Percentiles rank a stretch among this genome's conserved stretches.
These are phyloP conservation scores for Gopherus evgoodei DNA, from an alignment of 2,113 vertebrate genomes.

Conservation along the genomic window DNA sequence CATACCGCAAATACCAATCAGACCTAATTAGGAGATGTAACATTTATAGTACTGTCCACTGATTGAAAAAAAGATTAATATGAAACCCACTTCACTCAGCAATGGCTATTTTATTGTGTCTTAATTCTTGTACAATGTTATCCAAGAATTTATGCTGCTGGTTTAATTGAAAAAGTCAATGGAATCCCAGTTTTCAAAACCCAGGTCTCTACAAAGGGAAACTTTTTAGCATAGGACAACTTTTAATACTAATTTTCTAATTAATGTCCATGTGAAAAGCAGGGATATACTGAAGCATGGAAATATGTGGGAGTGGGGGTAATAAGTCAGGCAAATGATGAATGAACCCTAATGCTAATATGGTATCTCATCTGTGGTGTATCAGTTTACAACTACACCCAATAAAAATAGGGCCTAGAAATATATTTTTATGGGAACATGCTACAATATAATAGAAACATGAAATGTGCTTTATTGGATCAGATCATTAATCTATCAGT, in stretches of 20 bases:
- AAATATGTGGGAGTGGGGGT: not conserved
- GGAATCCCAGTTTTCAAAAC: not conserved
- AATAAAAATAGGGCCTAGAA: not conserved
- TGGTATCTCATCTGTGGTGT: not conserved
- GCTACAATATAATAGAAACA: slow-evolving; percentile 8
- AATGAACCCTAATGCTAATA: slow-evolving; percentile 5
- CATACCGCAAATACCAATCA: slow-evolving; percentile 69
- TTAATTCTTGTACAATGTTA: slow-evolving; percentile 10
- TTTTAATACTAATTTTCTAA: slow-evolving; percentile 22
- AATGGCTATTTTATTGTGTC: slow-evolving; percentile 41
- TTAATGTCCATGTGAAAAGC: slow-evolving; percentile 29
- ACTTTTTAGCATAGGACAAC: not conserved
- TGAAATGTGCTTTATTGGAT: slow-evolving; percentile 24
- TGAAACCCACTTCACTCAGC: not conserved
- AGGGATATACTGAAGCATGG: not conserved
- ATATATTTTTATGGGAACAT: slow-evolving; percentile 1
- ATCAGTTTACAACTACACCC: not conserved
- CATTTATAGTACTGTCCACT: slow-evolving; percentile 57
- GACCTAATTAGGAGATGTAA: slow-evolving; percentile 74
- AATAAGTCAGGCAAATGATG: slow-evolving; percentile 2
- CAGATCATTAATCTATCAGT: slow-evolving; percentile 11
- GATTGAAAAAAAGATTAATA: slow-evolving; percentile 35
- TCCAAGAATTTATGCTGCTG: not conserved
- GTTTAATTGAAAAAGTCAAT: not conserved
- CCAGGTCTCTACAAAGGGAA: not conserved